These are phyloP conservation scores for Cirrhinus mrigala DNA, from an alignment of 2,797 vertebrate species.

Conservation along the genomic window DNA sequence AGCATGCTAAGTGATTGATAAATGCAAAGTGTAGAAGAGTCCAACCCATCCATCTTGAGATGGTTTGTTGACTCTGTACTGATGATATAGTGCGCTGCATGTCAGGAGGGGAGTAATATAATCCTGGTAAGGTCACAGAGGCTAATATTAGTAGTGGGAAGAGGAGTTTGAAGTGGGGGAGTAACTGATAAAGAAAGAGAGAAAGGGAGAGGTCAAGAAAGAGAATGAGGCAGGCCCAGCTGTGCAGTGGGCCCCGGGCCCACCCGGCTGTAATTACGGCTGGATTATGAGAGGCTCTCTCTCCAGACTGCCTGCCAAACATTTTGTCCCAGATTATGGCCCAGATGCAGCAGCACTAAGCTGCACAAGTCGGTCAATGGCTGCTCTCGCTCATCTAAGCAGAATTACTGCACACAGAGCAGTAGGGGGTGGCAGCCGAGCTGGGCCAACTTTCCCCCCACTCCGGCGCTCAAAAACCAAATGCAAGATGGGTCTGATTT, in stretches of 20 bases:
- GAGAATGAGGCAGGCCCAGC: constrained; percentile 50
- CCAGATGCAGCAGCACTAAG: constrained; percentile 62
- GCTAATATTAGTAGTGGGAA: constrained; percentile 53
- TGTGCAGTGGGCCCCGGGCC: constrained; percentile 51
- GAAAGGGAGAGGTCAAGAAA: constrained; percentile 41
- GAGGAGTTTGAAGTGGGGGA: constrained; percentile 25
- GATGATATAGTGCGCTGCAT: constrained; percentile 43
- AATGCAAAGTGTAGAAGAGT: constrained; percentile 1
- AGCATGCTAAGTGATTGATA: neutral
- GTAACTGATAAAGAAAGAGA: constrained; percentile 46
- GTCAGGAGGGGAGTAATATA: constrained; percentile 52
- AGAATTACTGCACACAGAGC: constrained; percentile 52
- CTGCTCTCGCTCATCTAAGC: constrained; percentile 41
- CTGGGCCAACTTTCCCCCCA: constrained; percentile 16
- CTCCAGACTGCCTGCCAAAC: constrained; percentile 63
- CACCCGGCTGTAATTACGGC: constrained; percentile 60
- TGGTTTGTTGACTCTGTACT: constrained; percentile 23
- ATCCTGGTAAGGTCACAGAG: constrained; percentile 47
- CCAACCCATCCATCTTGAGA: constrained; percentile 26
- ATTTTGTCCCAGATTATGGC: constrained; percentile 69
- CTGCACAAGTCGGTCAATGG: constrained; percentile 58
- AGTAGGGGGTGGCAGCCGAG: constrained; percentile 28
- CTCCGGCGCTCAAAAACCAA: constrained; percentile 16
- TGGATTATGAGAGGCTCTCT: constrained; percentile 64
- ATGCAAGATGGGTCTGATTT: constrained; percentile 45